Base-by-base conservation (phyloP, 1,140 invertebrate species). In the Temnothorax longispinosus region DNA sequence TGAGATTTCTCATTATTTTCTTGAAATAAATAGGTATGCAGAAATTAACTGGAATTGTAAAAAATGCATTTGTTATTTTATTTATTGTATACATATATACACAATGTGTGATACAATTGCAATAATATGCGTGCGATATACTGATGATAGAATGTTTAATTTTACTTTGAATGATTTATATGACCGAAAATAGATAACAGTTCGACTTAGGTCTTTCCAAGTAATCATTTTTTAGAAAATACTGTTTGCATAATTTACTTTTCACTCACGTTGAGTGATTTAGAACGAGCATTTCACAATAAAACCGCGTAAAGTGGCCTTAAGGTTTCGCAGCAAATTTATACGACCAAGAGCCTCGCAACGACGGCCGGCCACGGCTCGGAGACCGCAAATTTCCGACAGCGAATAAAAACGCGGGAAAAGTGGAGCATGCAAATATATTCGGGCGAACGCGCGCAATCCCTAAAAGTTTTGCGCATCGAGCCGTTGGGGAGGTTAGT, bases 341-440 rank as follows among this genome's bases (percentile, higher is more conserved):
- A 75, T 41, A 84, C 69, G 38, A 60, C 41, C 80, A 69, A 81
- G 74, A 81, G 52, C 47, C 47, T 67, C 41, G 60, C 58, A 62
- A 80, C 35, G 56, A 27, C 69, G 41, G 21, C 50, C 56, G 50
- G 71, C 41, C 76, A 60, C 62, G 82, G 47, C 62, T 76, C 67
- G 64, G 58, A 75, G 69, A 74, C 87, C 87, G 69, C 89, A 88
- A 91, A 91, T 91, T 91, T 87, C 85, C 80, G 65, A 47, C 74
- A 32, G 71, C 72, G 75, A 91, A 91, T 91, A 91, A 90, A 91
- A 87, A 91, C 71, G 89, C 76, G 76, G 64, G 86, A 91, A 91
- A 91, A 91, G 85, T 87, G 85, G 85, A 91, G 71, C 89, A 88
- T 90, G 89, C 90, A 91, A 91, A 91, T 91, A 90, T 91, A 91